A percentile compares a stretch with the other conserved stretches of the same genome.
These are phyloP conservation scores for Merluccius polli DNA, from an alignment of 2,797 vertebrate genomes.

Conservation along the genomic window DNA sequence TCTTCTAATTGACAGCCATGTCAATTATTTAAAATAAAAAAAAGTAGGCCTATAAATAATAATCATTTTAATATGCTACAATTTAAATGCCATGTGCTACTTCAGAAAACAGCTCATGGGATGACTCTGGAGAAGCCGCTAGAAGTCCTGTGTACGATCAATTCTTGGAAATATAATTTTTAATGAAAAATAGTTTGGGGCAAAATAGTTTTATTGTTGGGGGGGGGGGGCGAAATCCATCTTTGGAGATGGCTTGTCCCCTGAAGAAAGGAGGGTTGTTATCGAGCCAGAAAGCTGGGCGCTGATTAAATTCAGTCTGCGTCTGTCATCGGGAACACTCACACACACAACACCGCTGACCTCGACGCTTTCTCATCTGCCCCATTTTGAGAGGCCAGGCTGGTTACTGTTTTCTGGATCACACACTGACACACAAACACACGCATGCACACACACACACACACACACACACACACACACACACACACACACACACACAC, in stretches of 20 bases:
- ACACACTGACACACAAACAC: constrained; percentile 24
- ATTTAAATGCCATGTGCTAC: neutral
- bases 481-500: constrained; percentile 9
- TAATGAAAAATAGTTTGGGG: neutral
- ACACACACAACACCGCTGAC: constrained; percentile 5
- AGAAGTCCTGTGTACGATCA: neutral
- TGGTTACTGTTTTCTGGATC: neutral
- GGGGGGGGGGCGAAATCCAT: neutral
- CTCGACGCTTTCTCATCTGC: neutral
- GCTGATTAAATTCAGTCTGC: constrained; percentile 2
- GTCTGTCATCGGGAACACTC: neutral
- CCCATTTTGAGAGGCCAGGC: neutral
- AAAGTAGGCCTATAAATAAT: neutral
- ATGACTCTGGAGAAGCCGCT: neutral
- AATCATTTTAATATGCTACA: neutral
- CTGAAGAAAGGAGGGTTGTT: neutral
- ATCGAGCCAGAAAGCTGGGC: neutral
- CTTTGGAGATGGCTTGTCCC: neutral
- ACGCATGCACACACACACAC: neutral
- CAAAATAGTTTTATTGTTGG: neutral
- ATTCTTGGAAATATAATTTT: neutral
- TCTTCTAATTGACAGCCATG: neutral
- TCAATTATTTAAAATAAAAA: neutral
- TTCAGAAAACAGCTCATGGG: neutral
- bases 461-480: constrained; percentile 2